A percentile compares a stretch with the other conserved stretches of the same genome.
phyloP scores from a whole-genome alignment of 2,797 vertebrate species.

The Malurus leucopterus region DNA sequence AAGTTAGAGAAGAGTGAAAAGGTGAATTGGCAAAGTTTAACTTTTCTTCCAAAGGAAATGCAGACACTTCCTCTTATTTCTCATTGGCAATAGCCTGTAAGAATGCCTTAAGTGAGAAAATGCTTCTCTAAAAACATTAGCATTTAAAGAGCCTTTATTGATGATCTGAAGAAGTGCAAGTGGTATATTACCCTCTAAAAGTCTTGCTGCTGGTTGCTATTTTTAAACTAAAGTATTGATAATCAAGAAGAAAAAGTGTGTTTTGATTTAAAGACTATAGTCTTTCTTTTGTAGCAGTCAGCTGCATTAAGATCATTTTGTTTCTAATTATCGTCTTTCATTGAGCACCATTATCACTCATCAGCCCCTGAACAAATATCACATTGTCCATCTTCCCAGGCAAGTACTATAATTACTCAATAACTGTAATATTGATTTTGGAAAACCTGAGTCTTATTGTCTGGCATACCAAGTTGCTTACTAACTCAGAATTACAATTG shows the following conservation, averaged over 20 bases:
- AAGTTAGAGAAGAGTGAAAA: neutral
- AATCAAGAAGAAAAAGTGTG: conserved; percentile 41
- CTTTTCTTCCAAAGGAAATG: conserved; percentile 7
- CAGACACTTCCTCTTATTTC: neutral
- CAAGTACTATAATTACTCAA: conserved; percentile 53
- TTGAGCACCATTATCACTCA: conserved; percentile 32
- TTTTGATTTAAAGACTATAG: conserved; percentile 41
- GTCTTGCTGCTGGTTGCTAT: conserved; percentile 2
- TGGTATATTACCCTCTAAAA: conserved; percentile 19
- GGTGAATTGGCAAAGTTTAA: neutral
- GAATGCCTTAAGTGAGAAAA: neutral
- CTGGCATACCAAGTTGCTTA: conserved; percentile 24
- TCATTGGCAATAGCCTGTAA: conserved; percentile 21
- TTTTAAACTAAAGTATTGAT: conserved; percentile 44
- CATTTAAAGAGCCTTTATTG: conserved; percentile 41
- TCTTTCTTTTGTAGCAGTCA: conserved; percentile 30
- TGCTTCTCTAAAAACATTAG: conserved; percentile 8
- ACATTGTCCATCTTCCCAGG: conserved; percentile 27
- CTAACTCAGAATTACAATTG: neutral
- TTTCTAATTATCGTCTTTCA: conserved; percentile 38
- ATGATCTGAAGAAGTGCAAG: neutral
- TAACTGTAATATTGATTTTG: conserved; percentile 53
- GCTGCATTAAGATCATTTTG: conserved; percentile 26
- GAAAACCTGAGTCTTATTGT: neutral
- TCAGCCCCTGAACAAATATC: conserved; percentile 41